These are phyloP conservation scores for Chlamydotis undulata DNA, from an alignment of 2,113 vertebrate species.

Conservation along the genomic window DNA sequence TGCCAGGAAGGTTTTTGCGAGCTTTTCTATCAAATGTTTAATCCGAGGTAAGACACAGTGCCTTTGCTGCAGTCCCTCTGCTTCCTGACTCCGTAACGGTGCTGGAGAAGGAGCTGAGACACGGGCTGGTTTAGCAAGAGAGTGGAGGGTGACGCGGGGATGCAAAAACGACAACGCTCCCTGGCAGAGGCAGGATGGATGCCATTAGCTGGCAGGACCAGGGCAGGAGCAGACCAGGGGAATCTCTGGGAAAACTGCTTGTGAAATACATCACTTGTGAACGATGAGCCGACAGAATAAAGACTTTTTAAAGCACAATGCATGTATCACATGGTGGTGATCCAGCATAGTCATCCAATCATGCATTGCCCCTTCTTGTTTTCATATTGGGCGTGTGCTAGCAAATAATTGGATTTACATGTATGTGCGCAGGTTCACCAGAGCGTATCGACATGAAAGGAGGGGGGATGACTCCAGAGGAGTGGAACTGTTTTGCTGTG, in stretches of 20 bases:
- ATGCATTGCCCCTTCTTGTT: background rate
- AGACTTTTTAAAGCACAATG: background rate
- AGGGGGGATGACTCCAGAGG: background rate
- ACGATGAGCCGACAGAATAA: fast-evolving
- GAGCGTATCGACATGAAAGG: background rate
- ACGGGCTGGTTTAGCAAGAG: background rate
- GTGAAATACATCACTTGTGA: background rate
- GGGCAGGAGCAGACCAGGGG: background rate
- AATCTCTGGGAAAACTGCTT: background rate
- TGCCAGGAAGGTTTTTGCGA: background rate
- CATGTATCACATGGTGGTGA: background rate
- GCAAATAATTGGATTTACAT: background rate
- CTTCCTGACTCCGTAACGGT: background rate
- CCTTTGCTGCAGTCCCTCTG: background rate
- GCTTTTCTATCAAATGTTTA: background rate
- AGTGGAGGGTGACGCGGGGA: fast-evolving
- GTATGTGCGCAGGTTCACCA: fast-evolving
- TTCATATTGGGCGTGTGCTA: background rate
- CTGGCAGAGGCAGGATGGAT: background rate
- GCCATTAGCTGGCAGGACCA: background rate
- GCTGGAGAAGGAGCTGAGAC: background rate
- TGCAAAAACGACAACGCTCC: background rate
- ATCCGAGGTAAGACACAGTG: fast-evolving
- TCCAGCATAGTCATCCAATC: background rate
- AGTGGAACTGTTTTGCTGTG: background rate